phyloP scores from a whole-genome alignment of 2,888 invertebrate species.

The Cheilosia soror region DNA sequence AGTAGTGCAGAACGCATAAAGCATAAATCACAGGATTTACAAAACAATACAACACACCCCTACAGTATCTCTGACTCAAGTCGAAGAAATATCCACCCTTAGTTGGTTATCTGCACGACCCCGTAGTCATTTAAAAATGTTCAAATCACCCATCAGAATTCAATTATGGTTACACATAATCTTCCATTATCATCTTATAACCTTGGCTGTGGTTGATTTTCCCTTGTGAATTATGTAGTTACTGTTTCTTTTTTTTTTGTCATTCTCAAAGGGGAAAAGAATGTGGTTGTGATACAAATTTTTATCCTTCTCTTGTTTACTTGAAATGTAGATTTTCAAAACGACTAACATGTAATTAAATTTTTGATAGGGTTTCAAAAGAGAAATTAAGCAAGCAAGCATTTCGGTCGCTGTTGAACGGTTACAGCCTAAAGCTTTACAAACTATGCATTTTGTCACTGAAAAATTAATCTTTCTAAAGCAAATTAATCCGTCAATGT shows the following conservation, averaged over 20 bases:
- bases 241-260: not conserved
- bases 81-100: not conserved
- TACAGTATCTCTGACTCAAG: not conserved
- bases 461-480: no score
- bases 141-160: conserved; percentile 23
- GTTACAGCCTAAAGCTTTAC: no score
- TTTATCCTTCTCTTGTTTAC: not conserved
- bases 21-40: conserved; percentile 14
- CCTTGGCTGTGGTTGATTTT: conserved; percentile 14
- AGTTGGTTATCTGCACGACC: not conserved
- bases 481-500: no score
- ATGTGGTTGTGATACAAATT: not conserved
- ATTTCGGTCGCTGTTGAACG: no score
- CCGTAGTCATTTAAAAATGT: conserved; percentile 14
- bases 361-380: no score
- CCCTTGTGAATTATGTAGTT: not conserved
- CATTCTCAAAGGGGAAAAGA: not conserved
- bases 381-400: no score
- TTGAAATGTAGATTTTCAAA: no score
- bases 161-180: conserved; percentile 42
- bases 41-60: conserved; percentile 3
- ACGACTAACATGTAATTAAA: no score
- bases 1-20: not conserved
- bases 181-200: not conserved
- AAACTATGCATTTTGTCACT: no score